Base-by-base conservation (phyloP, 2,888 invertebrate species). In the Neoitamus cyanurus region DNA sequence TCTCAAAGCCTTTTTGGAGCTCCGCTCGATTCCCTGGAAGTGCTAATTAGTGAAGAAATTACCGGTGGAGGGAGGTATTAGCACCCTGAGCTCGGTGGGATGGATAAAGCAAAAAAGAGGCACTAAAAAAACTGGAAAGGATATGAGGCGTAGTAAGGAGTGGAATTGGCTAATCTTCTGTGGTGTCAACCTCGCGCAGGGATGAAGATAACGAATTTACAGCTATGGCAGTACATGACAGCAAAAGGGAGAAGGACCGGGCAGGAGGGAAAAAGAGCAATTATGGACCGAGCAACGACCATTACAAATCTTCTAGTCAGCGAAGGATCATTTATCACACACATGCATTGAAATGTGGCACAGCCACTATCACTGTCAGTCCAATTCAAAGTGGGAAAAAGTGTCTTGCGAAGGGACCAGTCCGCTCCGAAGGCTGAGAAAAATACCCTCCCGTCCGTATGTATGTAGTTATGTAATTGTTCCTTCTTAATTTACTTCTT, bases 401-500 rank as follows among this genome's bases (percentile, higher is more conserved):
- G 36, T 82, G 36, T 82, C 82, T 69, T 69, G 9, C 37, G 13
- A 82, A 69, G 9, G 9, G 69, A 36, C 13, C 6, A 2, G 36
- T 58, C 36, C 25, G 36, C 34, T 80, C 42, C 80, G 15, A 28
- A 3, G 28, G 37, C 20, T 20, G 25, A 20, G 42, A 80, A 80
- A 68, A 31, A 34, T 68, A 48, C 34, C 82, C 28, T 37, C 37
- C 9, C n/a, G 82, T 69, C 58, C 48, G 31, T 42, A n/a, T 75
- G 75, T 68, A 37, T 58, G 42, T 69, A 25, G 82, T 82, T 80
- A 80, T 80, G 82, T 82, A 82, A 82, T 82, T 82, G 82, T 82
- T 82, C 82, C 37, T 37, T 82, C 82, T 82, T 82, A 82, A 82
- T 82, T 82, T 82, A 82, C 82, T 82, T 82, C 82, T 82, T 82